Evolutionary conservation across 2,113 vertebrate genomes (phyloP), one percentile per base, ranked within the genome.

Genomic region (Protomyctophum bolini): DNA sequence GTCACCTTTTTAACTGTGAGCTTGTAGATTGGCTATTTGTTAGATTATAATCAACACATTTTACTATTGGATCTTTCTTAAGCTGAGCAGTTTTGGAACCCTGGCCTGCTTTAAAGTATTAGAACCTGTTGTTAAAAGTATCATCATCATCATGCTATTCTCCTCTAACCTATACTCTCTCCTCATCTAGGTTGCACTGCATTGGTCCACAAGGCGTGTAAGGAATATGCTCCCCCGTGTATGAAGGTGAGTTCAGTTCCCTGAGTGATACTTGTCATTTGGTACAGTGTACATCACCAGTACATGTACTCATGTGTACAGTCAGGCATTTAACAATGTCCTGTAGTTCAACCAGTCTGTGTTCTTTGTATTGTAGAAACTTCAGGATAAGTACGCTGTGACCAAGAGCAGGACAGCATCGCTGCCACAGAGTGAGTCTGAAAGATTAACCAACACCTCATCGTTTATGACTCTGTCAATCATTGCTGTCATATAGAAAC

Each of bases 141-240:
- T 10, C 62, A 29, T 11, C 62, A 29, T 11, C 45, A 4, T 46
- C 0, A 46, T 10, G 5, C 8, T 29, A 14, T 15, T 45, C 28
- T 29, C 58, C 28, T 45, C 33, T 10, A 8, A 60, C 6, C 41
- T 2, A 10, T 2, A 12, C 8, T 60, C 29, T 46, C 58, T 10
- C 70, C 79, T 66, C 91, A 91, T 61, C 80, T 90, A 99, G 97
- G 92, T 73, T 99, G 97, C 86, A 94, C 87, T 0, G 29, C 91
- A 15, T 91, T 89, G 51, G 89, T 96, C 47, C 97, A 98, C 75
- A 99, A 96, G 76, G 85, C 82, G 65, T 98, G 97, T 83, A 97
- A 94, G 78, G 97, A 98, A 0, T 91, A 90, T 0, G 63, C 89
- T 46, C 88, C 94, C 12, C 89, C 90, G 0, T 99, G 97, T 87